phyloP scores from a whole-genome alignment of 37 sponge, comb jelly and placozoan genomes.

The Cliona cf. orientalis region DNA sequence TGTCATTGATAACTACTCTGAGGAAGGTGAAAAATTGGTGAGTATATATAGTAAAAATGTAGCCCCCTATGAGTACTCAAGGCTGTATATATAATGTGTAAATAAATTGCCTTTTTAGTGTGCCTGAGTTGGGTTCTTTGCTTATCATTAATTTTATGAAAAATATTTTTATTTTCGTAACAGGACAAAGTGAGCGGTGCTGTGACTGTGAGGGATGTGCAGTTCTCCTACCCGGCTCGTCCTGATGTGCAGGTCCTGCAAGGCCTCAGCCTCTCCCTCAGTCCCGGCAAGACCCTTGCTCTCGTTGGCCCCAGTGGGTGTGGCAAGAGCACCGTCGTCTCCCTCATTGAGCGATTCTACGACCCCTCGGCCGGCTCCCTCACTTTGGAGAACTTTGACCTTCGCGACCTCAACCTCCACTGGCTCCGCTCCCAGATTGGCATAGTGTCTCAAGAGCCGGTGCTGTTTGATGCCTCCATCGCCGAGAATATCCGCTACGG shows the following conservation, averaged over 20 bases:
- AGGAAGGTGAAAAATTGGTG: slow-evolving; percentile 48
- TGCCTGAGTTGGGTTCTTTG: not conserved
- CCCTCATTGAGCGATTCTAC: slow-evolving; percentile 87
- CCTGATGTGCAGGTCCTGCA: slow-evolving; percentile 65
- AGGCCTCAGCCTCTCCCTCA: slow-evolving; percentile 43
- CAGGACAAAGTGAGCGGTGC: slow-evolving; percentile 51
- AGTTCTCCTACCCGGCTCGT: slow-evolving; percentile 76
- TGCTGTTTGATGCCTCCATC: slow-evolving; percentile 72
- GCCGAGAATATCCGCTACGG: slow-evolving; percentile 93
- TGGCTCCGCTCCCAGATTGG: slow-evolving; percentile 83
- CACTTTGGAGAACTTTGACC: slow-evolving; percentile 40
- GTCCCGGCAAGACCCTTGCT: slow-evolving; percentile 85
- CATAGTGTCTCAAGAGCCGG: slow-evolving; percentile 82
- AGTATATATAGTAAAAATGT: not conserved
- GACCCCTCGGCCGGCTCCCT: slow-evolving; percentile 47
- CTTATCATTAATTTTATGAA: not conserved
- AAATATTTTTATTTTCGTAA: not conserved
- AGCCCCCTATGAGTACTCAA: not conserved
- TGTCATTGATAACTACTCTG: slow-evolving; percentile 61
- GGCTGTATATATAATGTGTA: no score
- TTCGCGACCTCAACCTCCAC: slow-evolving; percentile 63
- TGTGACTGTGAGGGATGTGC: slow-evolving; percentile 52
- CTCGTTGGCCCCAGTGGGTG: slow-evolving; percentile 94
- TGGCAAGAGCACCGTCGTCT: slow-evolving; percentile 90
- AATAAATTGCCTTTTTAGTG: no score